These are phyloP conservation scores for Tridacna crocea DNA, from an alignment of 2,888 invertebrate genomes.

Conservation along the genomic window DNA sequence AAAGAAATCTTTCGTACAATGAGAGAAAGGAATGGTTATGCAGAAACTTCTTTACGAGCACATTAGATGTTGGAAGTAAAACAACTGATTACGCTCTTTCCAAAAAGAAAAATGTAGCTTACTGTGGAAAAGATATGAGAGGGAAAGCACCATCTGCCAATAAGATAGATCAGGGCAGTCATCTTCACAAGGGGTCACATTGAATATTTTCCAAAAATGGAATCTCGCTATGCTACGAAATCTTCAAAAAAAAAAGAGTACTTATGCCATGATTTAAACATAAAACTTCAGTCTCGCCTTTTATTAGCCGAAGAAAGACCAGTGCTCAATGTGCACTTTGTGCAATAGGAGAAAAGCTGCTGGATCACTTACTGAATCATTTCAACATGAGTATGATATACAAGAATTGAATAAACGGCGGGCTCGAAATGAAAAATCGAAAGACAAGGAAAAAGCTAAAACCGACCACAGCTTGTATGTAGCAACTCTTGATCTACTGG, in stretches of 20 bases:
- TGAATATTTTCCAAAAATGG: background rate
- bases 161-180: background rate
- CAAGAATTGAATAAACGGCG: slow-evolving; percentile 12
- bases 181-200: slow-evolving; percentile 2
- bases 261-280: slow-evolving; percentile 32
- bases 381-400: slow-evolving; percentile 21
- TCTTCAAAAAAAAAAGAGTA: slow-evolving; percentile 29
- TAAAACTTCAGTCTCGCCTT: slow-evolving; percentile 40
- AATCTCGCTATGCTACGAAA: slow-evolving; percentile 1
- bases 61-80: slow-evolving; percentile 51
- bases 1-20: slow-evolving; percentile 26
- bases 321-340: slow-evolving; percentile 46
- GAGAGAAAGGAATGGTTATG: slow-evolving; percentile 50
- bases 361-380: slow-evolving; percentile 10
- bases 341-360: slow-evolving; percentile 23
- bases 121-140: slow-evolving; percentile 4
- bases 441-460: slow-evolving; percentile 28
- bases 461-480: slow-evolving; percentile 8
- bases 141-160: background rate
- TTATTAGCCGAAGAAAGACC: slow-evolving; percentile 51
- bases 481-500: slow-evolving; percentile 31
- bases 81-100: slow-evolving; percentile 42
- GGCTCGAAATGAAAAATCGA: slow-evolving; percentile 32
- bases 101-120: background rate
- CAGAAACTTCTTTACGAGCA: slow-evolving; percentile 46